Evolutionary conservation across 1,140 invertebrate genomes (phyloP), one percentile per base, ranked within the genome.

Genomic region (Polyergus mexicanus): DNA sequence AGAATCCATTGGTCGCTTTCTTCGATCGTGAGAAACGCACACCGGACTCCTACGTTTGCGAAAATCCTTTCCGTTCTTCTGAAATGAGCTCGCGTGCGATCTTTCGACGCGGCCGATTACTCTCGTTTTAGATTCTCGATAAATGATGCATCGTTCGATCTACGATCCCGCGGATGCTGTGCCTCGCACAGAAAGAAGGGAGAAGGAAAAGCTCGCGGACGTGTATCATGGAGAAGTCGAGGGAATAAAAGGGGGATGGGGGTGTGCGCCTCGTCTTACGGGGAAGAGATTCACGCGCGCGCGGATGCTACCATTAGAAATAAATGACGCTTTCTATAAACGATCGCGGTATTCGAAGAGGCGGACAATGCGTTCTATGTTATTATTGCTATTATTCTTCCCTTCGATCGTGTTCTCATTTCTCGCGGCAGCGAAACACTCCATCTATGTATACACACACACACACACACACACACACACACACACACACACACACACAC

Each of bases 141-240:
- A 87, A 90, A 90, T 90, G 83, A 90, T 90, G 88, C 83, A 90
- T 75, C 65, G n/a, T 83, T 90, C 83, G 72, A 90, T 90, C 28
- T 66, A 32, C 32, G 25, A 28, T 5, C n/a, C 47, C 19, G 47
- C 13, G 47, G 47, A 47, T 47, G 44, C 44, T 47, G 44, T 66
- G 28, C 8, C 51, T 8, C 41, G 38, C 44, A 41, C 25, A n/a
- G 41, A 80, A 80, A 65, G 19, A 7, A 16, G 62, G 16, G 7
- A 3, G 62, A 38, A 56, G n/a, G 8, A 22, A 51, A 11, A 19
- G 16, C 47, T 35, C 11, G 54, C 25, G 56, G 63, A 38, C 76
- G 81, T 86, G 87, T 41, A 86, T 89, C 88, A 87, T 84, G 72
- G 77, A 63, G 54, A 47, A 41, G 22, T 56, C 58, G 71, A 44